Conservation (phyloP, 1,140 invertebrate species). For the Halotydeus destructor region DNA sequence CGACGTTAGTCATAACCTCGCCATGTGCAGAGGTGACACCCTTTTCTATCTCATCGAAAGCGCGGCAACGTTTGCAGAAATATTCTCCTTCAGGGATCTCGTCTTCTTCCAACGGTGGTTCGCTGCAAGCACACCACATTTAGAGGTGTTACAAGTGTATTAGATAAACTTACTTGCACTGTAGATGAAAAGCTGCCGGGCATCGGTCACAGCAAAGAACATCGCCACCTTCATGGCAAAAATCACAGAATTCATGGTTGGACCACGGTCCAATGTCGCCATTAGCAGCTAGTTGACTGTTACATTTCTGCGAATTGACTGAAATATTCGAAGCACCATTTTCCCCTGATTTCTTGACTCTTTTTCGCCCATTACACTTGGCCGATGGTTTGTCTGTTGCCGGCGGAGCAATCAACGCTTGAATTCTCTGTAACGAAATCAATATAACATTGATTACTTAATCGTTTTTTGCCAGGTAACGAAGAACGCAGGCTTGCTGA, state of each 20-base stretch:
- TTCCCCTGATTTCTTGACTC: conserved; percentile 31
- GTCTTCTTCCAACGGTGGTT: conserved; percentile 64
- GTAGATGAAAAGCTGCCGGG: conserved; percentile 77
- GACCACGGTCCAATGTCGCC: conserved; percentile 49
- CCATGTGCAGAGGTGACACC: neutral
- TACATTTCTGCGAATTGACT: neutral
- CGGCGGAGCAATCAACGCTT: conserved; percentile 62
- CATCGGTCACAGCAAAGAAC: conserved; percentile 87
- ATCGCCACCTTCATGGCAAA: conserved; percentile 75
- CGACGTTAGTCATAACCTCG: no score
- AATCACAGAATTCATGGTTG: conserved; percentile 79
- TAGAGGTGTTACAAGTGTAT: neutral
- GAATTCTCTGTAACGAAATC: conserved; percentile 63
- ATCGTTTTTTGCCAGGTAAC: no score
- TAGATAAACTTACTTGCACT: conserved; percentile 58
- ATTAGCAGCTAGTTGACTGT: neutral
- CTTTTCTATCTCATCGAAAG: neutral
- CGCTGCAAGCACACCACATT: conserved; percentile 32
- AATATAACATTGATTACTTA: no score
- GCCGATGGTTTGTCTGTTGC: conserved; percentile 49
- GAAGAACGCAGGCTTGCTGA: no score
- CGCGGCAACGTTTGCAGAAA: conserved; percentile 58
- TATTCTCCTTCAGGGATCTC: conserved; percentile 76
- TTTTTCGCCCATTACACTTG: conserved; percentile 29
- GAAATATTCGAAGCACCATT: neutral